phyloP scores from a whole-genome alignment of 2,797 vertebrate species.

The Sphenopsis melanotis region DNA sequence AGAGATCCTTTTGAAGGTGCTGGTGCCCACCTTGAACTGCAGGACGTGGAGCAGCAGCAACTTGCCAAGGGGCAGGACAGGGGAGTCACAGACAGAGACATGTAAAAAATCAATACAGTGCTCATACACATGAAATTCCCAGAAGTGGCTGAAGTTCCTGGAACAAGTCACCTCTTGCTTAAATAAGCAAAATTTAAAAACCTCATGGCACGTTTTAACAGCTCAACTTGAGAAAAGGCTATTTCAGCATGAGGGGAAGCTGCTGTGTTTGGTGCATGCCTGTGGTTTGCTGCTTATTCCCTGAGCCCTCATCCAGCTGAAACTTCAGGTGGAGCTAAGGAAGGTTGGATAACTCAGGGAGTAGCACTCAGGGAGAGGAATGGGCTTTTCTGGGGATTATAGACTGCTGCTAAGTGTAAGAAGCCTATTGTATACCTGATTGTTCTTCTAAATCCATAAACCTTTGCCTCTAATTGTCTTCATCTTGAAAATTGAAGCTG shows the following conservation, averaged over 20 bases:
- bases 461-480: background rate
- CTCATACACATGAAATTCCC: background rate
- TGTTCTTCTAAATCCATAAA: background rate
- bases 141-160: background rate
- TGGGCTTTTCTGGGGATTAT: background rate
- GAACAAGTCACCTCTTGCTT: background rate
- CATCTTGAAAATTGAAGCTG: background rate
- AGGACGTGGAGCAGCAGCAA: background rate
- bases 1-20: background rate
- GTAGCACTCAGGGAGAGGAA: background rate
- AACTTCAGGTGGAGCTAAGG: background rate
- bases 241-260: background rate
- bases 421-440: fast-evolving
- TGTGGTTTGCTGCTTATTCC: background rate
- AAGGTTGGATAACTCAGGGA: background rate
- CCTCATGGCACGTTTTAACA: background rate
- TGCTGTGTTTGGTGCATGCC: background rate
- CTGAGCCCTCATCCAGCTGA: background rate
- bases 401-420: background rate
- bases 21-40: background rate
- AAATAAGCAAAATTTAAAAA: background rate
- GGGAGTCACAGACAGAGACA: background rate
- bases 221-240: background rate
- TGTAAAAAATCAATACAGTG: background rate
- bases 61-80: background rate